Base-by-base conservation (phyloP, 2,888 invertebrate species). In the Crioceris asparagi region DNA sequence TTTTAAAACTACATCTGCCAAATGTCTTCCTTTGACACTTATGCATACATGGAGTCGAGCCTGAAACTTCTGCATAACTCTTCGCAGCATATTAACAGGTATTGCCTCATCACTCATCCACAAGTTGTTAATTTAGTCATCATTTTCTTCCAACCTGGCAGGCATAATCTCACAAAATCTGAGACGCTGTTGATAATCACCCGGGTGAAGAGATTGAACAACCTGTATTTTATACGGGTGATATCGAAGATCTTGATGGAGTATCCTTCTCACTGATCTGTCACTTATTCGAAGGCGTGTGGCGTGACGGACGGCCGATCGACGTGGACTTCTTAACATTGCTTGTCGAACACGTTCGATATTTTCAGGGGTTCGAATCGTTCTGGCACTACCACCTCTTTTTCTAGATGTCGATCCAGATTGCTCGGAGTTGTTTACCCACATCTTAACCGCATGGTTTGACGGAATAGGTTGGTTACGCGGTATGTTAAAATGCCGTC, bases 401-500 rank as follows among this genome's bases (percentile, higher is more conserved):
- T 33, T 29, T 31, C 34, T 40, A 36, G 17, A 35, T 26, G 39
- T 40, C 30, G 42, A 39, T 36, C 32, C 39, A 36, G 35, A 33
- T 36, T 43, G 40, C 32, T 44, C 40, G 35, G 38, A 41, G 41
- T 43, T 45, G 36, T 38, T 41, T 44, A 38, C 26, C 43, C 42
- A 44, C 19, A 12, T 40, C 34, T 27, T 3, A 40, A 45, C 40
- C 32, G 40, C 45, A 15, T 44, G 32, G 21, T 43, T 35, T 32
- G 40, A 40, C 26, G 43, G 35, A 37, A 37, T 32, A 31, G 37
- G 32, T 31, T 36, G 36, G 36, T 43, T 44, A 17, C 44, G 40
- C 31, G 42, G 37, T 32, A 45, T 29, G 35, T 41, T 40, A 25
- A 43, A 41, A 39, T 39, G 41, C 6, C 32, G 36, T 32, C 32